These are phyloP conservation scores for Egretta garzetta DNA, from an alignment of 2,113 vertebrate species.

Conservation along the genomic window DNA sequence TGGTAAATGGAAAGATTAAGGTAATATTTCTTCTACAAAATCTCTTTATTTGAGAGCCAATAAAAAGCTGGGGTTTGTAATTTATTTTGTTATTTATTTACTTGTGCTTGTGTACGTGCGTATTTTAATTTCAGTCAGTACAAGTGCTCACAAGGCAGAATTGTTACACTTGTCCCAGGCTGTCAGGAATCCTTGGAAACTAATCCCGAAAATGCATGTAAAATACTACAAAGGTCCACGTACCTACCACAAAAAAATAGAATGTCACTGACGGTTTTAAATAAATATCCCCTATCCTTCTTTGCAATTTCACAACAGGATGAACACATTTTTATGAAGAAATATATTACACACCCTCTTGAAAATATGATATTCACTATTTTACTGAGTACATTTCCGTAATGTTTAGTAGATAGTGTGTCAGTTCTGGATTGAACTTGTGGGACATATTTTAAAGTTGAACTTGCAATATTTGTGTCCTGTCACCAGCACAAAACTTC, in stretches of 20 bases:
- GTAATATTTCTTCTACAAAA: background rate
- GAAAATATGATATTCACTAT: background rate
- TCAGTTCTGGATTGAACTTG: background rate
- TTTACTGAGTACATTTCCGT: background rate
- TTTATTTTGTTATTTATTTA: background rate
- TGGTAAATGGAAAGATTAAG: conserved; percentile 33
- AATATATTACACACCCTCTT: background rate
- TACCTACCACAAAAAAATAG: background rate
- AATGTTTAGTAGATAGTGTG: accelerated
- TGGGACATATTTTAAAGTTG: background rate
- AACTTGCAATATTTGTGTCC: background rate
- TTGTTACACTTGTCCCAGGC: background rate
- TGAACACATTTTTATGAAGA: background rate
- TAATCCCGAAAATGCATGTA: background rate
- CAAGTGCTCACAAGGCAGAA: background rate
- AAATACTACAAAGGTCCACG: background rate
- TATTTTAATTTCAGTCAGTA: background rate
- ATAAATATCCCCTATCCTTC: background rate
- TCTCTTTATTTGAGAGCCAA: background rate
- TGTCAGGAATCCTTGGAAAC: background rate
- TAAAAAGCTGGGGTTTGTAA: background rate
- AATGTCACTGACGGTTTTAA: background rate
- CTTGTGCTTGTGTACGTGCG: background rate
- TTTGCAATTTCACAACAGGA: background rate
- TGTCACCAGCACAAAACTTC: background rate